Evolutionary conservation across 2,888 invertebrate genomes (phyloP), one percentile per base, ranked within the genome.

Genomic region (Odontocerum albicorne): DNA sequence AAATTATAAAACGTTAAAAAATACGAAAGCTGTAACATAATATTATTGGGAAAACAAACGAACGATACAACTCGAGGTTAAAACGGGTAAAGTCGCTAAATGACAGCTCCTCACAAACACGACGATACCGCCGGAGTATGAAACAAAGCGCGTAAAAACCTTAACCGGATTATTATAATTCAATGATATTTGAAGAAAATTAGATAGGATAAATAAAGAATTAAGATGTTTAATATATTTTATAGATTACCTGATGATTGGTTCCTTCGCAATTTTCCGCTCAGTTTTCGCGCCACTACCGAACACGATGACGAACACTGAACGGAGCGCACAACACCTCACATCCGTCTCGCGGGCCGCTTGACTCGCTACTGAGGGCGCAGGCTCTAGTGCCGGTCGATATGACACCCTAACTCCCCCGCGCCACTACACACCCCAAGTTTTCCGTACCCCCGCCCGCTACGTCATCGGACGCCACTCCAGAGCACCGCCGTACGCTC

Each of bases 391-490:
- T 19, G 40, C 38, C 43, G 55, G 55, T 55, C 55, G 55, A 55
- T 55, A 55, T 43, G 42, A 32, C 39, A 22, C 10, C 42, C 40
- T 27, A n/a, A 13, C 40, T n/a, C 32, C 27, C 21, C 40, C 17
- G 16, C 52, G 4, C 33, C 12, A 21, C 35, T 12, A 22, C 22
- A 27, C 22, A 19, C 49, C 45, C 32, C 16, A 12, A 19, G 16
- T 10, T 17, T 32, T 17, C 15, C 32, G 12, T 17, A 27, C 44
- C 49, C 33, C 49, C 31, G 36, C 43, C 44, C 55, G 55, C 55
- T 55, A 55, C 55, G 55, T 55, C 55, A 55, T 55, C 55, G 49
- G 47, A 49, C 55, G 49, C 55, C 46, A 49, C n/a, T n/a, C n/a
- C n/a, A n/a, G n/a, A n/a, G n/a, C n/a, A n/a, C n/a, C n/a, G n/a